Evolutionary conservation across 2,113 vertebrate species (phyloP).

Genomic region (Pao palembangensis): DNA sequence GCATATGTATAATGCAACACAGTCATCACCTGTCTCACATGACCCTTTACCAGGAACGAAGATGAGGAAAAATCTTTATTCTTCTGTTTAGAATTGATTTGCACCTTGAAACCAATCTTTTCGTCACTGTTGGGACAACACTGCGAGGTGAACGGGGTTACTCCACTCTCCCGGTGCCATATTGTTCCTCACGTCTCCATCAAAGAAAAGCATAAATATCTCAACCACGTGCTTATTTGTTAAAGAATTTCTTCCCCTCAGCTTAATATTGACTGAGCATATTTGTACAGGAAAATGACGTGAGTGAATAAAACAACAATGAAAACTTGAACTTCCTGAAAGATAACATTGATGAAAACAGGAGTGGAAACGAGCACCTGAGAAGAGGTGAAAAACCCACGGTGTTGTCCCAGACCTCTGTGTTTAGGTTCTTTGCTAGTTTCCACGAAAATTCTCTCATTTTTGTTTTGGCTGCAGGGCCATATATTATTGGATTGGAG

Average conservation of each 20-base stretch:
- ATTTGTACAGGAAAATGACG: background rate
- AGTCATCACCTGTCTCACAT: conserved; percentile 21
- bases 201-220: background rate
- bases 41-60: background rate
- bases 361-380: background rate
- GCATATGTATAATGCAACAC: conserved; percentile 58
- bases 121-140: background rate
- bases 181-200: background rate
- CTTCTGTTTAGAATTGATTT: background rate
- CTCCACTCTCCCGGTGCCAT: background rate
- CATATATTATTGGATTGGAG: background rate
- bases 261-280: background rate
- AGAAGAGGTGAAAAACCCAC: background rate
- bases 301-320: background rate
- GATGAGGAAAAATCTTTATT: background rate
- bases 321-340: conserved; percentile 1
- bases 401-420: background rate
- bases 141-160: background rate
- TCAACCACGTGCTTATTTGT: background rate
- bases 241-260: background rate
- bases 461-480: background rate
- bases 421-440: background rate
- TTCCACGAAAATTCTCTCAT: background rate
- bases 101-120: background rate
- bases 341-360: background rate